Base-by-base conservation (phyloP, 2,888 invertebrate species). In the Leptopilina myrica region DNA sequence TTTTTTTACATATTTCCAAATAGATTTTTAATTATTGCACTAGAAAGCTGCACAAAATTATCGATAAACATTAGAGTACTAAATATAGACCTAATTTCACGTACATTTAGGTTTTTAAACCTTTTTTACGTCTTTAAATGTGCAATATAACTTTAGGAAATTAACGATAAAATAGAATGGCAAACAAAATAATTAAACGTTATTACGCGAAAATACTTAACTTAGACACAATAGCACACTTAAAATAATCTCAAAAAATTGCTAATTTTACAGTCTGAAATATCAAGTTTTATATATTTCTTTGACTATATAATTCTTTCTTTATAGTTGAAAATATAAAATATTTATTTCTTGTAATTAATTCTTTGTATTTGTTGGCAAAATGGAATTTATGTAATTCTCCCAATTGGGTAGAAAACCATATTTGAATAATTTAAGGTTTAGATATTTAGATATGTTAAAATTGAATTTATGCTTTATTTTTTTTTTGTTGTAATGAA, bases 141-240 rank as follows among this genome's bases (percentile, higher is more conserved):
- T 62, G 62, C 62, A 62, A 62, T n/a, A 14, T 59, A 59, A 59
- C 62, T 62, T 33, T 62, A 62, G 62, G 43, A 62, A 20, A 49
- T 49, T 49, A 49, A 49, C 4, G 62, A 62, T 15, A 59, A 59
- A 59, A 7, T 59, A 62, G 62, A 62, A 62, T 15, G 62, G 59
- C 59, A 59, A 56, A 14, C 15, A 59, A 62, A 62, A 62, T 15
- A 62, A 62, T 59, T 15, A 59, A 62, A 62, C 62, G 3, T 62
- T 62, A 59, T n/a, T 59, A 62, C 15, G 62, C 20, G 15, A 62
- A 46, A 46, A 20, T 15, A 62, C n/a, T 59, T 59, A 59, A 59
- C 0, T 5, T 59, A 59, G 59, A n/a, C 14, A 15, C 5, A 59
- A 12, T 15, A 62, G 62, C n/a, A 9, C 20, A 62, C 62, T 20